A percentile compares a stretch with the other conserved stretches of the same genome.
phyloP scores from a whole-genome alignment of 2,113 vertebrate species.

The Daphoenositta chrysoptera region DNA sequence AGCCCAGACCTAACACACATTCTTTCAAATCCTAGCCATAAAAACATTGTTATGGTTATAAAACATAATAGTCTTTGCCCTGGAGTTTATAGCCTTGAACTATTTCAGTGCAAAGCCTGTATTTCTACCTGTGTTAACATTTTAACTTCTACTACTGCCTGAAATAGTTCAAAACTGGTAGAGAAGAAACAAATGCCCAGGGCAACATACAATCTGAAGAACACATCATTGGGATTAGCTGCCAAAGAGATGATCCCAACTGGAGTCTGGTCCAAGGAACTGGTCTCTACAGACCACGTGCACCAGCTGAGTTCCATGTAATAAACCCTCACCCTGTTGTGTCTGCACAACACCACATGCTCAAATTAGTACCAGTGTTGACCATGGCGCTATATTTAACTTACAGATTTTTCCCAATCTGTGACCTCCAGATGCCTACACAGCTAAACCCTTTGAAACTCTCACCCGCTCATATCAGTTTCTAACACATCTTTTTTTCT shows the following conservation, averaged over 20 bases:
- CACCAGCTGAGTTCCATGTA: not conserved
- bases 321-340: not conserved
- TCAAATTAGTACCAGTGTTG: not conserved
- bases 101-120: not conserved
- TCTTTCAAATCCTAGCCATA: not conserved
- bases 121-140: not conserved
- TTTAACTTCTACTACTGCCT: not conserved
- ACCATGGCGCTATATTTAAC: not conserved
- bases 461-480: not conserved
- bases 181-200: not conserved
- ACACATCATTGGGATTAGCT: not conserved
- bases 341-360: not conserved
- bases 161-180: not conserved
- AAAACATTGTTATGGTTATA: not conserved
- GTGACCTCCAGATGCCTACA: not conserved
- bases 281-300: not conserved
- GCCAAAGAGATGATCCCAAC: not conserved
- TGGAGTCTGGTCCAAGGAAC: not conserved
- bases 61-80: not conserved
- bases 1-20: not conserved
- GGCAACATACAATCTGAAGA: not conserved
- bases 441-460: not conserved
- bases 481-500: not conserved
- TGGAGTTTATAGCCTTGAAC: not conserved
- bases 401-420: not conserved